A percentile compares a stretch with the other conserved stretches of the same genome.
Evolutionary conservation across 2,113 vertebrate genomes (phyloP).

Genomic region (Centropus bengalensis): DNA sequence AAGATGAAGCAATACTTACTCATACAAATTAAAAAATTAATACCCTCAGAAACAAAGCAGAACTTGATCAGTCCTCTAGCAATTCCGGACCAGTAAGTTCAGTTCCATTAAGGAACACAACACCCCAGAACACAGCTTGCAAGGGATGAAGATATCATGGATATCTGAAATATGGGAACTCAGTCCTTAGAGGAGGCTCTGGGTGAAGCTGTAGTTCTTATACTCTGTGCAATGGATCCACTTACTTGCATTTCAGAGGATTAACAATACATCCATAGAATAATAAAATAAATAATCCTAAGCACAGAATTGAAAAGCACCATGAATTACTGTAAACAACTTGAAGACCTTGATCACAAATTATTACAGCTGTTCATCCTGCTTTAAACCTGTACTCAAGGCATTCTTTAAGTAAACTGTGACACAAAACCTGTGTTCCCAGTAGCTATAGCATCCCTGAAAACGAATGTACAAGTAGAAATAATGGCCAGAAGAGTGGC

Average conservation of each 20-base stretch:
- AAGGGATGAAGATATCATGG: background rate
- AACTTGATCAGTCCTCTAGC: background rate
- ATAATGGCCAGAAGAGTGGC: background rate
- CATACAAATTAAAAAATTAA: background rate
- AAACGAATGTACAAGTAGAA: background rate
- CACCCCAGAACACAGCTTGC: accelerated
- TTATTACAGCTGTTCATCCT: background rate
- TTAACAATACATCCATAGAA: background rate
- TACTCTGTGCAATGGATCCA: background rate
- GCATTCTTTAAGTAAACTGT: background rate
- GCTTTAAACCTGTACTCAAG: background rate
- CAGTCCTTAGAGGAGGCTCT: background rate
- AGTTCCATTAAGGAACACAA: background rate
- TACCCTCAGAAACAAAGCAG: background rate
- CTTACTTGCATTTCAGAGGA: background rate
- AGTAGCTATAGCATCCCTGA: background rate
- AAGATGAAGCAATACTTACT: background rate
- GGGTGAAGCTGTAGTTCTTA: background rate
- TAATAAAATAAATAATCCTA: background rate
- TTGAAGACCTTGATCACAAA: background rate
- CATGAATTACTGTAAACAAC: background rate
- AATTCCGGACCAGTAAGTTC: background rate
- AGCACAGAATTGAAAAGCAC: background rate
- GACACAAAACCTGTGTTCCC: background rate
- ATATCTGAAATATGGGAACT: background rate